These are phyloP conservation scores for Mungos mungo DNA, from an alignment of 2,113 vertebrate genomes.

Conservation along the genomic window DNA sequence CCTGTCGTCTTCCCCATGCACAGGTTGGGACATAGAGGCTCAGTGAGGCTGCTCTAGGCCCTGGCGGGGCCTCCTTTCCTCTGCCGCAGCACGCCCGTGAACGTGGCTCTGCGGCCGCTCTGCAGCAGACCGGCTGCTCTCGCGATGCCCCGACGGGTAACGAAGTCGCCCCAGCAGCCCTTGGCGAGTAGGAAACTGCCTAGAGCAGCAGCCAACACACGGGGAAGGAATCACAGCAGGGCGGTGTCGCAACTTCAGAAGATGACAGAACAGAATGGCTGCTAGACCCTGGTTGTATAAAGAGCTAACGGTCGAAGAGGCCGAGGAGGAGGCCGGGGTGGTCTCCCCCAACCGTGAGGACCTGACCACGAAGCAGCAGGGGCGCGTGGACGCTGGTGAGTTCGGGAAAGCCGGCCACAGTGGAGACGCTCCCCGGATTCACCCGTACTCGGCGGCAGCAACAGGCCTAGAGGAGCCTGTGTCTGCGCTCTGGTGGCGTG, in stretches of 20 bases:
- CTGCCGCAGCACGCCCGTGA: too few species aligned
- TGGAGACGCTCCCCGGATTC: background rate
- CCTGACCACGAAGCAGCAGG: background rate
- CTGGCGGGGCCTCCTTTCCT: background rate
- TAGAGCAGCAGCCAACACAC: too few species aligned
- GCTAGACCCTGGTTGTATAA: too few species aligned
- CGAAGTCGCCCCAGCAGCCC: too few species aligned
- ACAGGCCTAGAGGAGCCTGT: background rate
- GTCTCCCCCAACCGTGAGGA: background rate
- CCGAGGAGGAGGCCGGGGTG: background rate
- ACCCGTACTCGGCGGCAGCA: fast-evolving
- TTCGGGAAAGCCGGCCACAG: background rate
- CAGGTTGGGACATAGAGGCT: background rate
- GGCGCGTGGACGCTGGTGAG: background rate
- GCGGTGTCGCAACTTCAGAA: too few species aligned
- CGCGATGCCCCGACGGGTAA: too few species aligned
- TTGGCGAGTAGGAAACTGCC: too few species aligned
- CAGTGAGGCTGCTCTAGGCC: background rate
- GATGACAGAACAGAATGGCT: too few species aligned
- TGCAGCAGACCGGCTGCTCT: background rate
- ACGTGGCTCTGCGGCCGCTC: too few species aligned
- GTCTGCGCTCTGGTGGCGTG: background rate
- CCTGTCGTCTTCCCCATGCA: background rate
- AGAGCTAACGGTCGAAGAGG: too few species aligned
- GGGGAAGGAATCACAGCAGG: too few species aligned